Base-by-base conservation (phyloP, 2,113 vertebrate species). In the Limanda limanda region DNA sequence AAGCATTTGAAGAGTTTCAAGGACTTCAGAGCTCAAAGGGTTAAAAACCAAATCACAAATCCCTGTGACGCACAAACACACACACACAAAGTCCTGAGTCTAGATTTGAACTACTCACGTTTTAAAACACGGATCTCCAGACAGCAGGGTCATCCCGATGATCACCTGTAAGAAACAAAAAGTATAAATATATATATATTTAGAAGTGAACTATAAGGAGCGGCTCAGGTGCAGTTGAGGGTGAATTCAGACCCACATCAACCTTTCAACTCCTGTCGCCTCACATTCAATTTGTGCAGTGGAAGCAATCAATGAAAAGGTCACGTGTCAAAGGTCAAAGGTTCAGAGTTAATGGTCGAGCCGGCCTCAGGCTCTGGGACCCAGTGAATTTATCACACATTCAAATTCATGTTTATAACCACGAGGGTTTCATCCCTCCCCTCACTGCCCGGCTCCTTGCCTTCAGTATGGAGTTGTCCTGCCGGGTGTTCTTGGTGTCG, bases 381-480 rank as follows among this genome's bases (percentile, higher is more conserved):
- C 25, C 11, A 4, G 31, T 13, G 21, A 12, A 52, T 70, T 23
- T 23, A 52, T 24, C 23, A 27, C 27, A 42, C 48, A 15, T 64
- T 27, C 3, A 68, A n/a, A 55, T 21, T 24, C 81, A 72, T 13
- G 42, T 45, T 48, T 18, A n/a, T 2, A 2, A 2, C 51, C 18
- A 54, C 9, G 10, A 20, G 31, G 31, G 31, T 7, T 1, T 31
- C 31, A 31, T 6, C 6, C 1, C 31, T 5, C 1, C 31, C 31
- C 31, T 7, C 31, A 31, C 31, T 31, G 31, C 31, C 31, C 31
- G 1, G 31, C 31, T 54, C 51, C 51, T 20, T n/a, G 95, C 98
- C 96, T 99, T 99, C 63, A 99, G 95, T 75, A 99, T 99, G 85
- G 98, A 99, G 94, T 99, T 99, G 93, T 99, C 98, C 92, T 99